These are phyloP conservation scores for Drosophila stalkeri DNA, from an alignment of 2,888 invertebrate species.

Conservation along the genomic window DNA sequence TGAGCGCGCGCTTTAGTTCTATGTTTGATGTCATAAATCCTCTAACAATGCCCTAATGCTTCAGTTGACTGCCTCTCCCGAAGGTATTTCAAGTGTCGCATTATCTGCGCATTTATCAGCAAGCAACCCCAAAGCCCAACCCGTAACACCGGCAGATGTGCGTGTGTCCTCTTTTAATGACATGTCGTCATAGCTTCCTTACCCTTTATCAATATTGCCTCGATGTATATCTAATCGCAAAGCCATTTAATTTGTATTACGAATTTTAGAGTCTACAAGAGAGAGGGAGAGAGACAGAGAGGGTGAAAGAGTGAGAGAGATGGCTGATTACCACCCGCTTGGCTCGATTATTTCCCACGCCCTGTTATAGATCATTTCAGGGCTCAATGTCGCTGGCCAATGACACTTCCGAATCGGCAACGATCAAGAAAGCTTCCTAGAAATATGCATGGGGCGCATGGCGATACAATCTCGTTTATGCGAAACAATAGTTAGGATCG, in stretches of 20 bases:
- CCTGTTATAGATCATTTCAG: conserved; percentile 29
- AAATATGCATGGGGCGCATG: conserved; percentile 39
- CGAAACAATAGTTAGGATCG: conserved; percentile 50
- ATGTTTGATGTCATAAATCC: conserved; percentile 78
- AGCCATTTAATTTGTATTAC: conserved; percentile 66
- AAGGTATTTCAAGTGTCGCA: conserved; percentile 67
- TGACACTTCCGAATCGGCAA: conserved; percentile 62
- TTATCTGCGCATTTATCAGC: conserved; percentile 59
- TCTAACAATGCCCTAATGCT: conserved; percentile 72
- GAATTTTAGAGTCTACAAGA: conserved; percentile 4
- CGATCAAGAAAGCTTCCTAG: conserved; percentile 53
- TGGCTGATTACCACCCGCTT: conserved; percentile 43
- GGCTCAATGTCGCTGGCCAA: conserved; percentile 33
- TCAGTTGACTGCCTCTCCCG: conserved; percentile 54
- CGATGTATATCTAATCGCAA: conserved; percentile 57
- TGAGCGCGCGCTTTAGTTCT: conserved; percentile 21
- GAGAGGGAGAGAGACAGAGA: neutral
- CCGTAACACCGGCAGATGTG: conserved; percentile 44
- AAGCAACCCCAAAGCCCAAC: conserved; percentile 41
- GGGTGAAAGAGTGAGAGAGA: neutral
- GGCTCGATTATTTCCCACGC: conserved; percentile 59
- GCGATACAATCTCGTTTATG: conserved; percentile 29
- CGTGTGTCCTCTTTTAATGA: conserved; percentile 36
- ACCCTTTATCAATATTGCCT: conserved; percentile 39
- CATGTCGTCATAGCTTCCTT: conserved; percentile 24